Percentiles rank a stretch among this genome's conserved stretches.
phyloP scores from a whole-genome alignment of 2,888 invertebrate species.

The Dermolepida albohirtum region DNA sequence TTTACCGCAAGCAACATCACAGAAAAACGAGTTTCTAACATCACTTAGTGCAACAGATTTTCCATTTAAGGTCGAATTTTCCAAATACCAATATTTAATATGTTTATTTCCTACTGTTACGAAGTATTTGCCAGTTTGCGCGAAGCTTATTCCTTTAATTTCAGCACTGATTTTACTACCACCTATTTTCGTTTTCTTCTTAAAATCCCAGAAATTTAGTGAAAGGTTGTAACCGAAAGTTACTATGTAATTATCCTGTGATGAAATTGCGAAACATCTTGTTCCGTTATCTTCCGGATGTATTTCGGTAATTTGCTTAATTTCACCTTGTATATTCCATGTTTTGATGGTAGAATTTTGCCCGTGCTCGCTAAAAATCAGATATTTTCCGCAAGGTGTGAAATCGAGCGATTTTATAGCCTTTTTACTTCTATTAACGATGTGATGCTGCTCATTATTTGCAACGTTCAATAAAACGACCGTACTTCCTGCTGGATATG shows the following conservation, averaged over 20 bases:
- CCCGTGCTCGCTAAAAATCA: conserved; percentile 10
- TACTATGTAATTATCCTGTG: conserved; percentile 2
- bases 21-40: not conserved
- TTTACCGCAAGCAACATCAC: conserved; percentile 17
- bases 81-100: conserved; percentile 19
- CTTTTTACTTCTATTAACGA: conserved; percentile 14
- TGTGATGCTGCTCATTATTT: conserved; percentile 1
- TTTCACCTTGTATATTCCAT: conserved; percentile 4
- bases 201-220: conserved; percentile 15
- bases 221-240: conserved; percentile 12
- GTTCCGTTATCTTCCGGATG: conserved; percentile 20
- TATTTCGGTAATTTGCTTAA: conserved; percentile 13
- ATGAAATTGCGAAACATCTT: conserved; percentile 20
- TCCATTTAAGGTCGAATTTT: not conserved
- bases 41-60: conserved; percentile 8
- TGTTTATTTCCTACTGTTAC: conserved; percentile 28
- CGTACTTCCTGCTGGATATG: conserved; percentile 25
- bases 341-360: conserved; percentile 16
- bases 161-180: conserved; percentile 8
- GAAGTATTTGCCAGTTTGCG: conserved; percentile 13
- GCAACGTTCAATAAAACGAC: conserved; percentile 10
- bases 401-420: conserved; percentile 15
- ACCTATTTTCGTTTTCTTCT: conserved; percentile 1
- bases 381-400: conserved; percentile 9
- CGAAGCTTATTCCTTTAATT: conserved; percentile 1